Evolutionary conservation across 2,113 vertebrate genomes (phyloP).

Genomic region (Gorilla gorilla): DNA sequence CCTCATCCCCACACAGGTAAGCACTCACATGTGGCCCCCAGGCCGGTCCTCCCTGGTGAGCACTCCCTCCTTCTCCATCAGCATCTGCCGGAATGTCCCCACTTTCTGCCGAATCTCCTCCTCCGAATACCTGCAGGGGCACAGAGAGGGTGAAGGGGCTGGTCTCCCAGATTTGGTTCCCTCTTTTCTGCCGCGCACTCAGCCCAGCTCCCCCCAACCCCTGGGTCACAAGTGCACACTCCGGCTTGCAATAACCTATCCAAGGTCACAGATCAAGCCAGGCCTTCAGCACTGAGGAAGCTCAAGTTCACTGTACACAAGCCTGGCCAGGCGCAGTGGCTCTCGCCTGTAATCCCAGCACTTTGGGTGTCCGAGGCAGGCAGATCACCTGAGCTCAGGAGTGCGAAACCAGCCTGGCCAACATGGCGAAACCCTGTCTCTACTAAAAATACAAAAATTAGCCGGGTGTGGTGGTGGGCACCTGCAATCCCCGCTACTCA

Average conservation of each 20-base stretch:
- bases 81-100: slow-evolving; percentile 97
- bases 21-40: slow-evolving; percentile 91
- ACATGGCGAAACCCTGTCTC: no score
- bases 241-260: not conserved
- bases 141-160: not conserved
- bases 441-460: no score
- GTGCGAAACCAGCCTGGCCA: no score
- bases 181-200: not conserved
- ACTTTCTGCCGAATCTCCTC: slow-evolving; percentile 98
- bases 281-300: not conserved
- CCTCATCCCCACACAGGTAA: not conserved
- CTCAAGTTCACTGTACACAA: not conserved
- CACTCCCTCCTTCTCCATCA: slow-evolving; percentile 99
- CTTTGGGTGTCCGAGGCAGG: no score
- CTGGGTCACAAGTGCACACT: not conserved
- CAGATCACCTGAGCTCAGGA: no score
- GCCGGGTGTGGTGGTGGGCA: no score
- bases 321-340: not conserved
- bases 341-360: no score
- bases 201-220: not conserved
- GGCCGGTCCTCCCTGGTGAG: slow-evolving; percentile 95
- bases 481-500: no score
- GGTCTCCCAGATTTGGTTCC: not conserved
- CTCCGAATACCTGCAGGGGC: slow-evolving; percentile 90
- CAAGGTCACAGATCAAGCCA: not conserved